Percentiles rank a stretch among this genome's conserved stretches.
Evolutionary conservation across 2,797 vertebrate species (phyloP).

Genomic region (Mycteria americana): DNA sequence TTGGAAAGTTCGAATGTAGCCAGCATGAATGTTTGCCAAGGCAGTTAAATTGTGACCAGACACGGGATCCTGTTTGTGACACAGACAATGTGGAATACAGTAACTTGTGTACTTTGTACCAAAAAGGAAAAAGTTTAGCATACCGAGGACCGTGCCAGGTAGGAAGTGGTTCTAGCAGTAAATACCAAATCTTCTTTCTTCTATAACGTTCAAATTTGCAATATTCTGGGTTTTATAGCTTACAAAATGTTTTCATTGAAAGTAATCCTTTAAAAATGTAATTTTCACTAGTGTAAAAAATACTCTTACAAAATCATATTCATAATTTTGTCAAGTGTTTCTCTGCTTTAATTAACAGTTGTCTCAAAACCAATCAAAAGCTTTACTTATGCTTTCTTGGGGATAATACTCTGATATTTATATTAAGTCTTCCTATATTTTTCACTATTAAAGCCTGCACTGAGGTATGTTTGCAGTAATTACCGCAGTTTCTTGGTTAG

Average conservation of each 20-base stretch:
- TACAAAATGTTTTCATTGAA: neutral
- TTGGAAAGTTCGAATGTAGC: constrained; percentile 81
- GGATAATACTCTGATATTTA: neutral
- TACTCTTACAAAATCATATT: neutral
- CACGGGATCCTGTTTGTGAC: constrained; percentile 89
- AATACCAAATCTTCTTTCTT: neutral
- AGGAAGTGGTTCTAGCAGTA: constrained; percentile 15
- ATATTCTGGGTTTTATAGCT: neutral
- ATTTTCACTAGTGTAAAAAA: neutral
- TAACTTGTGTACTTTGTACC: constrained; percentile 87
- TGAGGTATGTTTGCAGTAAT: neutral
- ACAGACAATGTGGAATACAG: constrained; percentile 85
- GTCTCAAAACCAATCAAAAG: neutral
- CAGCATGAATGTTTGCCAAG: constrained; percentile 89
- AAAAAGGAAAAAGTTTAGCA: constrained; percentile 87
- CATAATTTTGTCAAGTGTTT: neutral
- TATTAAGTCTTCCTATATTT: neutral
- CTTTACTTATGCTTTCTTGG: neutral
- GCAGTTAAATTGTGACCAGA: constrained; percentile 83
- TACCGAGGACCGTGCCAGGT: constrained; percentile 96
- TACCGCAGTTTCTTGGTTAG: neutral
- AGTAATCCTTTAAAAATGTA: neutral
- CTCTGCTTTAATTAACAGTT: neutral
- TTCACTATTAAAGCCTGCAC: neutral
- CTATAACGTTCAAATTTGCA: neutral